phyloP scores from a whole-genome alignment of 1,140 invertebrate species.

The Latrodectus geometricus region DNA sequence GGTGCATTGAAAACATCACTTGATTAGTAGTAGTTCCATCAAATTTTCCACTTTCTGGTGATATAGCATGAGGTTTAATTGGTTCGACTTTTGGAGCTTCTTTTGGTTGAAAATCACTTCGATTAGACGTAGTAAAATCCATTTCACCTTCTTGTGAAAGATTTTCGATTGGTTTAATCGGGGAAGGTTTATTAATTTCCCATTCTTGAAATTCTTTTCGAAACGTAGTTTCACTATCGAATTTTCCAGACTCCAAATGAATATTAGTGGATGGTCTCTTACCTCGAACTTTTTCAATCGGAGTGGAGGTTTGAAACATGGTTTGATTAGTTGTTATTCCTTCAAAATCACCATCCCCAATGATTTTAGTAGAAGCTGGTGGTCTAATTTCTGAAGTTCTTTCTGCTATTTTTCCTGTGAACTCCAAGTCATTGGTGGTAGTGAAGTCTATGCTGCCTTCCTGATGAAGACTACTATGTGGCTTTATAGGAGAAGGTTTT shows the following conservation, averaged over 20 bases:
- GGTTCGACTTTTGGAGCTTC: neutral
- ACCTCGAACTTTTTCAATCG: constrained; percentile 23
- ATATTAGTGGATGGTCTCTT: constrained; percentile 47
- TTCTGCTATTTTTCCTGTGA: constrained; percentile 36
- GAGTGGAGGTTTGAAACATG: constrained; percentile 3
- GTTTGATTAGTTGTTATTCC: constrained; percentile 42
- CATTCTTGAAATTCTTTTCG: constrained; percentile 69
- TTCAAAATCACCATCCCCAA: constrained; percentile 25
- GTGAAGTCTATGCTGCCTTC: constrained; percentile 60
- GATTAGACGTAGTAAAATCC: constrained; percentile 52
- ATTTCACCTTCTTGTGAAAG: constrained; percentile 47
- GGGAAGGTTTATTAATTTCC: constrained; percentile 65
- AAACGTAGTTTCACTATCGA: constrained; percentile 68
- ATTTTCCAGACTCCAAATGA: constrained; percentile 63
- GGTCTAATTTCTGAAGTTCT: constrained; percentile 36
- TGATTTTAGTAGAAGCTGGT: constrained; percentile 10
- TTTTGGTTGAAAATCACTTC: constrained; percentile 36
- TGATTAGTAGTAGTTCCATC: constrained; percentile 56
- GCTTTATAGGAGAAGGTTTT: constrained; percentile 40
- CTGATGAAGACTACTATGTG: constrained; percentile 50
- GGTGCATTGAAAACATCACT: constrained; percentile 32
- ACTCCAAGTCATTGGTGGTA: constrained; percentile 32
- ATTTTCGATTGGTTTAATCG: constrained; percentile 37
- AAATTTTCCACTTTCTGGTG: constrained; percentile 38
- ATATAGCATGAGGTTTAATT: constrained; percentile 30